phyloP scores from a whole-genome alignment of 2,888 invertebrate genomes.

The Rhagophthalmus giganteus region DNA sequence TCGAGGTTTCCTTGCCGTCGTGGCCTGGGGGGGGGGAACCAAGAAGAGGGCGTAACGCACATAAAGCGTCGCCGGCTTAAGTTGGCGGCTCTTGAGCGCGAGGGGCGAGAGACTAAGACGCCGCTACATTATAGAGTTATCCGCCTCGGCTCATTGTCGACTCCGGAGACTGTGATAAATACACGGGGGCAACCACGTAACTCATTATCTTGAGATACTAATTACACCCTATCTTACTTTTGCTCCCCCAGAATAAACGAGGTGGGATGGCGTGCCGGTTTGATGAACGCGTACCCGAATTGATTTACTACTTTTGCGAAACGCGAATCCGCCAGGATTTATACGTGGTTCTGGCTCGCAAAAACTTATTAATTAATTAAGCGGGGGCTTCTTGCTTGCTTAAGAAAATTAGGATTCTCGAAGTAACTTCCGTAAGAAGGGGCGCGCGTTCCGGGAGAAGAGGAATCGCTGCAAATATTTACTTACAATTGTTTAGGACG shows the following conservation, averaged over 20 bases:
- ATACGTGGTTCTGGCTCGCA: conserved; percentile 4
- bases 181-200: conserved; percentile 48
- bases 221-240: conserved; percentile 40
- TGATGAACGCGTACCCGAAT: conserved; percentile 25
- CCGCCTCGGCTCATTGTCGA: conserved; percentile 44
- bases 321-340: conserved; percentile 8
- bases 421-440: no score
- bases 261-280: conserved; percentile 19
- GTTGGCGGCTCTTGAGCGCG: conserved; percentile 9
- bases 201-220: conserved; percentile 50
- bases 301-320: conserved; percentile 19
- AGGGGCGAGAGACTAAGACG: conserved; percentile 25
- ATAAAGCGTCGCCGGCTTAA: conserved; percentile 15
- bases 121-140: conserved; percentile 44
- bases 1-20: conserved; percentile 27
- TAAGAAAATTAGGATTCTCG: conserved; percentile 1
- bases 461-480: no score
- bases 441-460: no score
- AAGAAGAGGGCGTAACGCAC: conserved; percentile 23
- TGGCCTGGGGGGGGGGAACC: conserved; percentile 17
- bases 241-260: conserved; percentile 24
- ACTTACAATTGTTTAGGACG: no score
- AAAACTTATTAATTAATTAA: conserved; percentile 17
- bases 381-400: conserved; percentile 4
- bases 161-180: conserved; percentile 50